phyloP scores from a whole-genome alignment of 2,113 vertebrate genomes.

The Chiloscyllium plagiosum region DNA sequence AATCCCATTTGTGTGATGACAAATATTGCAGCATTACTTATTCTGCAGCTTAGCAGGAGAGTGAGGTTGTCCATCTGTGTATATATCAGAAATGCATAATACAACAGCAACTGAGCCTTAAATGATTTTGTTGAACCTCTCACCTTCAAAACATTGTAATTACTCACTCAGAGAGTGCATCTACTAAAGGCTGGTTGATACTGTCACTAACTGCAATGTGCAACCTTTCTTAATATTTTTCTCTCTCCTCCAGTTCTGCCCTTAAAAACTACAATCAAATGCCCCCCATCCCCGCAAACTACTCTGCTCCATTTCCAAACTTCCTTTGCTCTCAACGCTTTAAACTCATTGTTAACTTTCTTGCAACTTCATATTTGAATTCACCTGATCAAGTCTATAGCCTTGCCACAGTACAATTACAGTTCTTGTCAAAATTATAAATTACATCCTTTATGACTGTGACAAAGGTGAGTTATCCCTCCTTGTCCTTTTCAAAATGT shows the following conservation, averaged over 20 bases:
- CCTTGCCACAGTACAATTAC: no score
- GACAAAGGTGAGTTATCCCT: no score
- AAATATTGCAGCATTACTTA: not conserved
- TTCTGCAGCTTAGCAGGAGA: not conserved
- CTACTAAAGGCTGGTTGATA: not conserved
- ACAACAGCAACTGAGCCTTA: not conserved
- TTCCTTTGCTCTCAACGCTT: not conserved
- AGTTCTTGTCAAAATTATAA: no score
- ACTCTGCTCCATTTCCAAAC: not conserved
- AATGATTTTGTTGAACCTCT: not conserved
- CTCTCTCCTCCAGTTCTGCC: not conserved
- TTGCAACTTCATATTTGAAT: not conserved
- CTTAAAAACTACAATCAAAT: not conserved
- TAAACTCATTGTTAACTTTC: not conserved
- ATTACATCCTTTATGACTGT: no score
- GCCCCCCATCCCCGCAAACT: not conserved
- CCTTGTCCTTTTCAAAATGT: no score
- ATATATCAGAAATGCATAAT: not conserved
- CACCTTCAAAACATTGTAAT: not conserved
- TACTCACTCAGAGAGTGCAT: not conserved
- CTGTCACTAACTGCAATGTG: not conserved
- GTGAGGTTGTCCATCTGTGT: not conserved
- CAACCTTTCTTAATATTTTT: not conserved
- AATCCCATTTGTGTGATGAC: not conserved
- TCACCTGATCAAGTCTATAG: not conserved